Base-by-base conservation (phyloP, 2,113 vertebrate genomes). In the Tyto alba region DNA sequence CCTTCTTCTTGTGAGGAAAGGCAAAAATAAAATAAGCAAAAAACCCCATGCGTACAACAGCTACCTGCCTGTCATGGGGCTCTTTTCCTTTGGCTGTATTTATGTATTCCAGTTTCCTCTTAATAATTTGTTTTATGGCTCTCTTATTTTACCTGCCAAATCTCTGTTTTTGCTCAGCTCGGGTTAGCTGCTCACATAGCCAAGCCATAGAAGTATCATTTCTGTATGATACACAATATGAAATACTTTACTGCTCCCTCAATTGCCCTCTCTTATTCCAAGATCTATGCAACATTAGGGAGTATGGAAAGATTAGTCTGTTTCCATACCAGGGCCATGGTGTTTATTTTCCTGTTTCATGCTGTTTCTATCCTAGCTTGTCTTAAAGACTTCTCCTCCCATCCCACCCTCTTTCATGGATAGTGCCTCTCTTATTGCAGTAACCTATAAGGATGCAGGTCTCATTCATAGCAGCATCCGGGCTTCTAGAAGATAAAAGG, bases 21-120 rank as follows among this genome's bases (percentile, higher is more conserved):
- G 11, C 40, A 71, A 85, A 78, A 76, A 45, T 6, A 2, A 16
- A 57, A 30, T 16, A 23, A 75, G 27, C 5, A 23, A 25, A 20
- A 3, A 8, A 1, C 0, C 10, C 7, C 3, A 1, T 9, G 19
- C 6, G 5, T 60, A 32, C 3, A 72, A 48, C 43, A 64, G 30
- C 47, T 60, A 88, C 16, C 9, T 68, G 23, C 12, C 36, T 68
- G 10, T 68, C 21, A 25, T 10, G 38, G 7, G 7, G 4, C 32
- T 80, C 36, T 57, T 75, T 67, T 66, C 71, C 25, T 72, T 59
- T 56, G 32, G 2, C 36, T 55, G 4, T 77, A 59, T 69, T 67
- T 89, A 23, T n/a, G n/a, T n/a, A n/a, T 56, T 75, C 27, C 27
- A 57, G 43, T 74, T 83, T 41, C 43, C 17, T 69, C 47, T 68